Base-by-base conservation (phyloP, 2,888 invertebrate species). In the Heliconius sara region DNA sequence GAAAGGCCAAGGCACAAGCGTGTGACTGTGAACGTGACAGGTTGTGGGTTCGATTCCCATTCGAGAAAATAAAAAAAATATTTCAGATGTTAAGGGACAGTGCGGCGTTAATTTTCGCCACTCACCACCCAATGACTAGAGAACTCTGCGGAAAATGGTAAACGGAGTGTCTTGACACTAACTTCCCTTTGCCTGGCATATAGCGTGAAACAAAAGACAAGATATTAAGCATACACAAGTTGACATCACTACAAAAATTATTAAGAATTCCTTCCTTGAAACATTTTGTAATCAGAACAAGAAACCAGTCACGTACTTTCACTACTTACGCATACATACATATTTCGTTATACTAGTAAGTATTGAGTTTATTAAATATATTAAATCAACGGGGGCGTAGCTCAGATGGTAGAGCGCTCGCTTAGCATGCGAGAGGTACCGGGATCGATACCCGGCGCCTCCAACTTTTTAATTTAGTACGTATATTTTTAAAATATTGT, bases 391-490 rank as follows among this genome's bases (percentile, higher is more conserved):
- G 93, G 94, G 94, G 94, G 93, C 94, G 95, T 94, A 94, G 94
- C 94, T 94, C 95, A 95, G 94, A 95, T 94, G 95, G 95, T 95
- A 95, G 95, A 95, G 94, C 94, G 95, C 95, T 95, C 95, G 94
- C 95, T 95, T 94, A 95, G 95, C 95, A 95, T 95, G 95, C 90
- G 95, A 95, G 95, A 95, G 60, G 60, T 60, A 60, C 60, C 80
- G 79, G 82, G 82, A 79, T 82, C 82, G 79, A 82, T 80, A 81
- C 82, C 79, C 79, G 81, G 80, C 79, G 81, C 79, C 75, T 79
- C 79, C 78, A 80, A 82, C 0, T 12, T 7, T 65, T 65, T 65
- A 57, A 39, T 60, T 22, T 12, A 60, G 3, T 22, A n/a, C 22
- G 22, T 34, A 39, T 16, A 34, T 27, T 27, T 52, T 13, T 60